phyloP scores from a whole-genome alignment of 2,888 invertebrate species.

The Lysandra bellargus region DNA sequence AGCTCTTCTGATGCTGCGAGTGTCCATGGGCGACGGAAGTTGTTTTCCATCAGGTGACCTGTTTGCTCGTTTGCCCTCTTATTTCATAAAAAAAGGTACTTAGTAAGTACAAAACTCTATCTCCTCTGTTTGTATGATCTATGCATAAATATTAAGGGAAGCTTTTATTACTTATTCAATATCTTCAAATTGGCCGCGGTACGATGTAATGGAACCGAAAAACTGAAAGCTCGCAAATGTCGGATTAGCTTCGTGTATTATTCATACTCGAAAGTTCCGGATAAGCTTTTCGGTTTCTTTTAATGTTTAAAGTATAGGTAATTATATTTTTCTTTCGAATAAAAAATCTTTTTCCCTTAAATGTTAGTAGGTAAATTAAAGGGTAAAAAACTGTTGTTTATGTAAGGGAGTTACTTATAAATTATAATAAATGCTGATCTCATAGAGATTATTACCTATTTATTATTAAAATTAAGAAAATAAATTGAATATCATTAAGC shows the following conservation, averaged over 20 bases:
- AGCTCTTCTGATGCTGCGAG: no score
- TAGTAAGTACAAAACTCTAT: constrained; percentile 21
- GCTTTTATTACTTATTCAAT: constrained; percentile 73
- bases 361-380: no score
- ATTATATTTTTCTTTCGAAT: background rate
- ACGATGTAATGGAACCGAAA: constrained; percentile 71
- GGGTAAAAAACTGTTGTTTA: no score
- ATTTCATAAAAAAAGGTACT: background rate
- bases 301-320: constrained; percentile 29
- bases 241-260: constrained; percentile 69
- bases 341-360: no score
- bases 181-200: constrained; percentile 74
- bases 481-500: no score
- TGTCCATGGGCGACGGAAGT: no score
- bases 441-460: no score
- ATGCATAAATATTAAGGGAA: constrained; percentile 61
- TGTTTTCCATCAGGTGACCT: no score
- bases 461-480: no score
- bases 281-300: constrained; percentile 39
- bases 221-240: constrained; percentile 69
- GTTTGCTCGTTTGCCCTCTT: no score
- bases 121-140: constrained; percentile 45
- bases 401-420: no score
- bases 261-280: constrained; percentile 56
- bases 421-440: no score